Conservation (phyloP, 2,113 vertebrate genomes). For the Takifugu flavidus region DNA sequence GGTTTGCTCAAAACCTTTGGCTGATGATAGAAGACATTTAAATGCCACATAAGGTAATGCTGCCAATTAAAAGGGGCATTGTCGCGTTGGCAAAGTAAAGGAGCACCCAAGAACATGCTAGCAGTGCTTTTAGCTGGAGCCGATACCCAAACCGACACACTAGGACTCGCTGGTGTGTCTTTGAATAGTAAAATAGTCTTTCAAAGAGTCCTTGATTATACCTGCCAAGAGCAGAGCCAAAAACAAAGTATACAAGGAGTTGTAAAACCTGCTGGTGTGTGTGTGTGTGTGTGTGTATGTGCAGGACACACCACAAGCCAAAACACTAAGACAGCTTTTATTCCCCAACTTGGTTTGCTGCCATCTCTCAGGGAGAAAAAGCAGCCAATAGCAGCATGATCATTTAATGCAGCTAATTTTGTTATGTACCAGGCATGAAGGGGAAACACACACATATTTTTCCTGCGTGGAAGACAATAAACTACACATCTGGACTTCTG, state of each 20-base stretch:
- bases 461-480: not conserved
- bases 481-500: not conserved
- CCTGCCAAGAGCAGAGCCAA: constrained; percentile 65
- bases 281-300: constrained; percentile 32
- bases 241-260: constrained; percentile 63
- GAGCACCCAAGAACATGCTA: no score
- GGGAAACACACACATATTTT: not conserved
- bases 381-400: constrained; percentile 11
- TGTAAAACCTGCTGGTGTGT: constrained; percentile 66
- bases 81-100: no score
- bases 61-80: no score
- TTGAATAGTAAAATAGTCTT: constrained; percentile 61
- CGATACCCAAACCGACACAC: constrained; percentile 11
- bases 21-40: no score
- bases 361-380: constrained; percentile 50
- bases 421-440: not conserved
- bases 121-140: not conserved
- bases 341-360: constrained; percentile 65
- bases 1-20: no score
- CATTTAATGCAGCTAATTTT: constrained; percentile 15
- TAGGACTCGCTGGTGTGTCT: constrained; percentile 7
- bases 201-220: constrained; percentile 75
- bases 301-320: constrained; percentile 74
- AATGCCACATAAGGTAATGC: no score
- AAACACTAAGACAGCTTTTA: constrained; percentile 75